Evolutionary conservation across 2,797 vertebrate species (phyloP).

Genomic region (Bovichtus diacanthus): DNA sequence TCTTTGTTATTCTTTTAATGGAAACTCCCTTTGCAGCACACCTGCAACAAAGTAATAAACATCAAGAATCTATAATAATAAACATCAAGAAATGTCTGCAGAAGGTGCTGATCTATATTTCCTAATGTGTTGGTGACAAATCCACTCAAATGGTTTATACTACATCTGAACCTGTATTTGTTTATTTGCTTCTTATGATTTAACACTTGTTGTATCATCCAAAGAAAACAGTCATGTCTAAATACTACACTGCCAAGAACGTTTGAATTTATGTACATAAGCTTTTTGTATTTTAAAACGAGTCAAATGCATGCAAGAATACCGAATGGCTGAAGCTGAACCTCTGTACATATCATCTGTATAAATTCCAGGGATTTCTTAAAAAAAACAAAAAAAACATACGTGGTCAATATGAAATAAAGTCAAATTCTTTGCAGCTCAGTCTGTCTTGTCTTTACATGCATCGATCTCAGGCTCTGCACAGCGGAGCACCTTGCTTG

Average conservation of each 20-base stretch:
- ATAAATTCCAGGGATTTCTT: slow-evolving; percentile 90
- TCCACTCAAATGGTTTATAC: background rate
- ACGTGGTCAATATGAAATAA: slow-evolving; percentile 64
- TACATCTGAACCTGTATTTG: background rate
- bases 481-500: background rate
- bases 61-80: too few species aligned
- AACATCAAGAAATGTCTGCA: slow-evolving; percentile 6
- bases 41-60: too few species aligned
- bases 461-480: background rate
- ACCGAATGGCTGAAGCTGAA: slow-evolving; percentile 72
- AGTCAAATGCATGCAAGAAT: slow-evolving; percentile 85
- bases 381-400: slow-evolving; percentile 56
- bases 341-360: slow-evolving; percentile 83
- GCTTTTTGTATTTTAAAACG: slow-evolving; percentile 66
- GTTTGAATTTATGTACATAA: slow-evolving; percentile 60
- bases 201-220: slow-evolving; percentile 3
- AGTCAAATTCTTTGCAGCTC: slow-evolving; percentile 70
- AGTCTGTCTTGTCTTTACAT: slow-evolving; percentile 19
- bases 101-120: slow-evolving; percentile 31
- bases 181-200: background rate
- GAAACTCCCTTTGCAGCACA: slow-evolving; percentile 15
- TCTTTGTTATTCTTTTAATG: background rate
- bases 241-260: slow-evolving; percentile 71
- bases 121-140: background rate
- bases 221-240: slow-evolving; percentile 44